These are phyloP conservation scores for Stictonetta naevosa DNA, from an alignment of 2,113 vertebrate species.

Conservation along the genomic window DNA sequence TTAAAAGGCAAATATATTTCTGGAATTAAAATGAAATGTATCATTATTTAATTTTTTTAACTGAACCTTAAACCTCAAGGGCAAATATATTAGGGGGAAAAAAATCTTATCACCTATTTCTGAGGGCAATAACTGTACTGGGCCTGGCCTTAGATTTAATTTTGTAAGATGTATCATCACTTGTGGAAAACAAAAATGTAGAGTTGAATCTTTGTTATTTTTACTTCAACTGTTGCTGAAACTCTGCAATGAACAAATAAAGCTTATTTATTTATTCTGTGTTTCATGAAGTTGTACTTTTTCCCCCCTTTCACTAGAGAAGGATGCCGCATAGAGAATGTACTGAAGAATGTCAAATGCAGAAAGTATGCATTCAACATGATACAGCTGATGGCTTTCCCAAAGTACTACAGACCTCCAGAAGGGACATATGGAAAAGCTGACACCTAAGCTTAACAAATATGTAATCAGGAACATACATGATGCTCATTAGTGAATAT, in stretches of 20 bases:
- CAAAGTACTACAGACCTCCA: conserved; percentile 96
- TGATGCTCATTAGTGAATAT: conserved; percentile 41
- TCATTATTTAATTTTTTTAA: conserved; percentile 73
- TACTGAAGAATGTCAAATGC: conserved; percentile 98
- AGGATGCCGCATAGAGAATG: conserved; percentile 99
- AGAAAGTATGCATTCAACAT: conserved; percentile 99
- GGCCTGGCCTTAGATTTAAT: conserved; percentile 88
- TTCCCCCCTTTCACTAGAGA: conserved; percentile 89
- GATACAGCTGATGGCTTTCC: conserved; percentile 98
- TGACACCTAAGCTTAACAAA: conserved; percentile 85
- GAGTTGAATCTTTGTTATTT: conserved; percentile 88
- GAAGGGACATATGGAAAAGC: conserved; percentile 98
- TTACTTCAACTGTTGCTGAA: conserved; percentile 84
- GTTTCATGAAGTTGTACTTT: conserved; percentile 86
- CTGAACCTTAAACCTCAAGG: conserved; percentile 66
- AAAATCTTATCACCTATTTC: conserved; percentile 71
- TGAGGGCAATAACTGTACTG: conserved; percentile 83
- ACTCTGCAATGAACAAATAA: conserved; percentile 89
- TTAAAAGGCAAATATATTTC: conserved; percentile 81
- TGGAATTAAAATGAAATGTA: conserved; percentile 72
- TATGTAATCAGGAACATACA: conserved; percentile 68
- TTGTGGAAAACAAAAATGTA: conserved; percentile 82
- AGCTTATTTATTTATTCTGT: conserved; percentile 85
- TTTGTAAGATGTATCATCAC: conserved; percentile 92
- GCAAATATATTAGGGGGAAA: conserved; percentile 58